Evolutionary conservation across 2,888 invertebrate genomes (phyloP).

Genomic region (Volucella inanis): DNA sequence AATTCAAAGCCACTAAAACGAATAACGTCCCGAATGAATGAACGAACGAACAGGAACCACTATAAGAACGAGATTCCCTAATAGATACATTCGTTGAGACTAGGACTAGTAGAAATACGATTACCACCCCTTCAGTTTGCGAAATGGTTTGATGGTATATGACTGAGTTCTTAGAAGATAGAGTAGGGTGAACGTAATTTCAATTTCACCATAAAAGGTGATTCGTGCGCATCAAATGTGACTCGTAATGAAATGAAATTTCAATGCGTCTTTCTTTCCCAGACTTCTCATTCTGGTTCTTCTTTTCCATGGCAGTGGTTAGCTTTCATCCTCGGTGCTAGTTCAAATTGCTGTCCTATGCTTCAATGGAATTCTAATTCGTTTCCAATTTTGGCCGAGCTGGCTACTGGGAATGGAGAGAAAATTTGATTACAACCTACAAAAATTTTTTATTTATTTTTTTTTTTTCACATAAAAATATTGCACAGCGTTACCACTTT

Average conservation of each 20-base stretch:
- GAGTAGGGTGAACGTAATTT: constrained; percentile 79
- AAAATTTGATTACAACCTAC: constrained; percentile 28
- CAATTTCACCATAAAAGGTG: constrained; percentile 81
- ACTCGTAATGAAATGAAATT: constrained; percentile 79
- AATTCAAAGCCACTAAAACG: constrained; percentile 34
- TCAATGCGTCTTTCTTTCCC: constrained; percentile 7
- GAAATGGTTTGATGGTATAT: neutral
- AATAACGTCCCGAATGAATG: constrained; percentile 32
- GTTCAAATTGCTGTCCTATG: constrained; percentile 18
- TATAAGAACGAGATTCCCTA: constrained; percentile 24
- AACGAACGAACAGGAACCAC: constrained; percentile 16
- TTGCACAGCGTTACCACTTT: too few relatives aligned
- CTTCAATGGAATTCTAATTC: constrained; percentile 29
- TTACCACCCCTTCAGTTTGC: neutral
- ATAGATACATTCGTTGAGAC: neutral
- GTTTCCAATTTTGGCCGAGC: constrained; percentile 30
- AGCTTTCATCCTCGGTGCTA: too few relatives aligned
- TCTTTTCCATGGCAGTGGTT: neutral
- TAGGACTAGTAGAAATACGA: neutral
- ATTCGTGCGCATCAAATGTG: constrained; percentile 83
- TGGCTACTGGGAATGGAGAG: neutral
- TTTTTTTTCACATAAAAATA: neutral
- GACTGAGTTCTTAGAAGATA: constrained; percentile 23
- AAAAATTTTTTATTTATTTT: neutral
- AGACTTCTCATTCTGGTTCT: neutral